These are phyloP conservation scores for Malachius bipustulatus DNA, from an alignment of 2,888 invertebrate genomes.

Conservation along the genomic window DNA sequence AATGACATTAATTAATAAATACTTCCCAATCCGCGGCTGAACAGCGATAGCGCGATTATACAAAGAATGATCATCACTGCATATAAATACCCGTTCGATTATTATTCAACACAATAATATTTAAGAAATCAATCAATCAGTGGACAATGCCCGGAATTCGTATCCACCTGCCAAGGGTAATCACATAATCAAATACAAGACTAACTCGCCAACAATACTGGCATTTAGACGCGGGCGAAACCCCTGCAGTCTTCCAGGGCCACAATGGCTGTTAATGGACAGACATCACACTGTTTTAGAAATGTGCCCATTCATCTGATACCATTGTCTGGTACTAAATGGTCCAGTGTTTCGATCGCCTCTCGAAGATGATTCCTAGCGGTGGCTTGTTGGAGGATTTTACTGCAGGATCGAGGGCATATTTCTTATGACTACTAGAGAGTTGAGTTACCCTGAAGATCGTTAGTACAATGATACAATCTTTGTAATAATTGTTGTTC, in stretches of 20 bases:
- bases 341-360: constrained; percentile 18
- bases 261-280: constrained; percentile 31
- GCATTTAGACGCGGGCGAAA: constrained; percentile 27
- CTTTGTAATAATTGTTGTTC: no score
- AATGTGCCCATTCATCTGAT: constrained; percentile 35
- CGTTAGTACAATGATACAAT: no score
- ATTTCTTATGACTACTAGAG: neutral
- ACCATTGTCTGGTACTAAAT: constrained; percentile 24
- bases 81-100: no score
- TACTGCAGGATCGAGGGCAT: constrained; percentile 7
- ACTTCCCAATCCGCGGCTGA: no score
- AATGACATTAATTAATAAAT: no score
- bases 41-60: no score
- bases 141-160: constrained; percentile 29
- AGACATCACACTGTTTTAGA: constrained; percentile 38
- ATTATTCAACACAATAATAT: constrained; percentile 20
- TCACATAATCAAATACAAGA: constrained; percentile 35
- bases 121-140: constrained; percentile 31
- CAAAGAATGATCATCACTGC: no score
- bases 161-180: constrained; percentile 33
- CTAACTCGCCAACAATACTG: constrained; percentile 37
- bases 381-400: constrained; percentile 10
- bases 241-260: constrained; percentile 22
- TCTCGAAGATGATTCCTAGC: constrained; percentile 1
- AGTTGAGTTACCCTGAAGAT: no score